Conservation (phyloP, 2,113 vertebrate species). For the Eira barbara region DNA sequence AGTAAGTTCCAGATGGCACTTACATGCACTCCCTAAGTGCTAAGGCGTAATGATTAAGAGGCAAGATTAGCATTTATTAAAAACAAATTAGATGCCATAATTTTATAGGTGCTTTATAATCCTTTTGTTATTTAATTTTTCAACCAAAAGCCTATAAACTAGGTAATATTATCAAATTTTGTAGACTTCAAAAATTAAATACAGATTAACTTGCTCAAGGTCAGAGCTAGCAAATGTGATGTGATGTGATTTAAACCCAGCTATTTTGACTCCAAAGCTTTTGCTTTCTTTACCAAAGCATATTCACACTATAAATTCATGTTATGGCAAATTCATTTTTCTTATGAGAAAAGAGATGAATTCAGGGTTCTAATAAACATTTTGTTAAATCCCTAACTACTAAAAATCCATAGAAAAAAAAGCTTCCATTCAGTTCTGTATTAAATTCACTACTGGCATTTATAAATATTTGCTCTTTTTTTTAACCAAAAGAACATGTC, state of each 20-base stretch:
- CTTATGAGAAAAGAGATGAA: not conserved
- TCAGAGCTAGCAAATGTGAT: not conserved
- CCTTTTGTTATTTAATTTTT: not conserved
- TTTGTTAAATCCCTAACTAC: not conserved
- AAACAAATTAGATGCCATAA: not conserved
- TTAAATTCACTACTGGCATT: not conserved
- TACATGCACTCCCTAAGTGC: not conserved
- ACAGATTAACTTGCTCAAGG: not conserved
- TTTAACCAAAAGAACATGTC: not conserved
- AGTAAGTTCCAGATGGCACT: not conserved
- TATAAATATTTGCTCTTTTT: not conserved
- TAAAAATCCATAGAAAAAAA: not conserved
- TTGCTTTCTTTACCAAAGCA: not conserved
- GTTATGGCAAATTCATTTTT: not conserved
- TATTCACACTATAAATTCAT: not conserved
- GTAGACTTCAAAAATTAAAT: not conserved
- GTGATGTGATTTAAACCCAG: not conserved
- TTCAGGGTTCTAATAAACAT: not conserved
- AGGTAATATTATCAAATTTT: not conserved
- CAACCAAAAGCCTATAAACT: not conserved
- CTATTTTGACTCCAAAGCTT: not conserved
- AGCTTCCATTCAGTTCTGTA: not conserved
- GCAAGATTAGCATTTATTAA: not conserved
- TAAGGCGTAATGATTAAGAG: not conserved
- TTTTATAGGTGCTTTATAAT: slow-evolving; percentile 6